Base-by-base conservation (phyloP, 2,888 invertebrate species). In the Chelonus formosanus region DNA sequence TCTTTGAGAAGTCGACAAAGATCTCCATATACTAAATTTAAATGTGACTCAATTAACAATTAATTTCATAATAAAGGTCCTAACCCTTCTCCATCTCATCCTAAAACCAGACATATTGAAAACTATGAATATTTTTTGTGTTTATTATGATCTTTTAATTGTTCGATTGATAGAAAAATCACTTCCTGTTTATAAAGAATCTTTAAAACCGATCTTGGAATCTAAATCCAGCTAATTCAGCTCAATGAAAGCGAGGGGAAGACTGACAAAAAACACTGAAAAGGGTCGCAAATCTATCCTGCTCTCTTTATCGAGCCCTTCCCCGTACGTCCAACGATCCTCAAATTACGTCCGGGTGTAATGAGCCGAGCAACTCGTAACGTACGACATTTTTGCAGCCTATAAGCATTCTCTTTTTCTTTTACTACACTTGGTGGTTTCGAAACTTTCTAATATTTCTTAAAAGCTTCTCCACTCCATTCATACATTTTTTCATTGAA, bases 201-300 rank as follows among this genome's bases (percentile, higher is more conserved):
- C 66, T 73, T 74, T 74, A 77, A 76, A 75, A 75, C 71, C 71
- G 72, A 70, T 76, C 73, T 68, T 72, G 69, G 67, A 61, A 58
- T 71, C 72, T 67, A 75, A 80, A 77, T 76, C 79, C 73, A 75
- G 76, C 75, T 80, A 80, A 80, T 79, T 80, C 75, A 70, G 69
- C 76, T 78, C 73, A 73, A 73, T 72, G 74, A 73, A 72, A 74
- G 66, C 60, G 65, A 43, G 69, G 54, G 34, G 7, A 60, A 47
- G 8, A 34, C 31, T 8, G 50, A 20, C 3, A 40, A 31, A 62
- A 62, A 55, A 60, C 50, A 57, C 20, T 20, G 56, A 47, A 48
- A 53, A 63, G 47, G 55, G 63, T 65, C 48, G 58, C 58, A 62
- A 64, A 63, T 63, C 55, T 53, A 56, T 58, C 58, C 54, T 59